Evolutionary conservation across 2,113 vertebrate genomes (phyloP).

Genomic region (Labeo catla): DNA sequence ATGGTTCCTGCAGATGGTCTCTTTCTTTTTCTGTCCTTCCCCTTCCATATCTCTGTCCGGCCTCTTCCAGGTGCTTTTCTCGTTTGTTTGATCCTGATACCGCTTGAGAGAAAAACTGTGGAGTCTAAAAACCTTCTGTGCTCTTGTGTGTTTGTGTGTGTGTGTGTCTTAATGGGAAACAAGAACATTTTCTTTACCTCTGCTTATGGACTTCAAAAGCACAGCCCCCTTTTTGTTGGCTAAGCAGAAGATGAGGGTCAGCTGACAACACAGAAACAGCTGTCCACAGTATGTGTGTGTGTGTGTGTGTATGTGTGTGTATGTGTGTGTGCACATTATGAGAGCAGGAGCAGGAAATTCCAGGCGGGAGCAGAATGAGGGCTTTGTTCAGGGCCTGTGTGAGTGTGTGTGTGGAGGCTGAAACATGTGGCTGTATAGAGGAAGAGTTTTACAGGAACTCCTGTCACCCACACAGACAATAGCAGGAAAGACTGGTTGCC

Average conservation of each 20-base stretch:
- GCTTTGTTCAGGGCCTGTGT: slow-evolving; percentile 70
- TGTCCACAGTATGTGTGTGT: slow-evolving; percentile 62
- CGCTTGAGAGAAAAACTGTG: background rate
- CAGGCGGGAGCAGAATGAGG: slow-evolving; percentile 63
- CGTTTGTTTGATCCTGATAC: slow-evolving; percentile 10
- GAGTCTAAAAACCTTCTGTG: slow-evolving; percentile 7
- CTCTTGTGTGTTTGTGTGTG: background rate
- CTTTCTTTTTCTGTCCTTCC: slow-evolving; percentile 34
- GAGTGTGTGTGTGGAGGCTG: slow-evolving; percentile 31
- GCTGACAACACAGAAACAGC: slow-evolving; percentile 74
- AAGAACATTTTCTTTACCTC: slow-evolving; percentile 26
- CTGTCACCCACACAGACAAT: slow-evolving; percentile 62
- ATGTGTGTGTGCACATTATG: slow-evolving; percentile 30
- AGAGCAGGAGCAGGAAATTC: slow-evolving; percentile 68
- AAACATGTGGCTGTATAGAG: slow-evolving; percentile 55
- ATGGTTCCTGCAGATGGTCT: slow-evolving; percentile 39
- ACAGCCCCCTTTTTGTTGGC: slow-evolving; percentile 52
- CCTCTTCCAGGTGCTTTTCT: slow-evolving; percentile 37
- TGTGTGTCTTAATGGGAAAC: slow-evolving; percentile 8
- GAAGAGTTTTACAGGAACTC: slow-evolving; percentile 60
- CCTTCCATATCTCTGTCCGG: slow-evolving; percentile 25
- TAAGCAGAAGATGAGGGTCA: slow-evolving; percentile 71
- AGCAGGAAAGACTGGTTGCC: slow-evolving; percentile 75
- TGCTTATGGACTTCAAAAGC: slow-evolving; percentile 53
- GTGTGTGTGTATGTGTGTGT: slow-evolving; percentile 56